Conservation (phyloP, 2,113 vertebrate species). For the Mormyrus lacerda region DNA sequence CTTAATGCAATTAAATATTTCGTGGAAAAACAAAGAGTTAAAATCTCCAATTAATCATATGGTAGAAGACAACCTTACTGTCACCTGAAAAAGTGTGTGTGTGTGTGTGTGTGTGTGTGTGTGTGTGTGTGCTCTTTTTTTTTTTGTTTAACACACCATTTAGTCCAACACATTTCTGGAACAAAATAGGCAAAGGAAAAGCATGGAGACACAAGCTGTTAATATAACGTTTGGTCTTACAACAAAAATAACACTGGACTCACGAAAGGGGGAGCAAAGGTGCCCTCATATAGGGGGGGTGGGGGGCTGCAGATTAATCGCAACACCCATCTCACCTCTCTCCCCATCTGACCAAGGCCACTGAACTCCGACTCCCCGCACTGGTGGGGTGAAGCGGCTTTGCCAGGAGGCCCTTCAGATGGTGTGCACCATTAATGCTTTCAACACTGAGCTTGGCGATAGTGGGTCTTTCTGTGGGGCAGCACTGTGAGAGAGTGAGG, state of each 20-base stretch:
- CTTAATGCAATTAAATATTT: slow-evolving; percentile 3
- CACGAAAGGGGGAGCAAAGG: slow-evolving; percentile 33
- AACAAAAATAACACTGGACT: slow-evolving; percentile 33
- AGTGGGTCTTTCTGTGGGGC: slow-evolving; percentile 99
- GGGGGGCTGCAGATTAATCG: neutral
- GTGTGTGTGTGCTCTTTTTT: slow-evolving; percentile 14
- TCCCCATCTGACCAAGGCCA: slow-evolving; percentile 2
- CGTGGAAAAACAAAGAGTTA: neutral
- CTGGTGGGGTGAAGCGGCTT: slow-evolving; percentile 25
- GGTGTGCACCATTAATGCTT: slow-evolving; percentile 65
- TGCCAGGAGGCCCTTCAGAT: slow-evolving; percentile 53
- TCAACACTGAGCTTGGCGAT: slow-evolving; percentile 79
- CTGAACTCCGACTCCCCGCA: slow-evolving; percentile 15
- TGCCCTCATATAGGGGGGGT: slow-evolving; percentile 20
- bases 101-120: slow-evolving; percentile 24
- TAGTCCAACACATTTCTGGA: slow-evolving; percentile 30
- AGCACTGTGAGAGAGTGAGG: slow-evolving; percentile 34
- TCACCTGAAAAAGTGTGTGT: neutral
- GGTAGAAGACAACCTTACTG: neutral
- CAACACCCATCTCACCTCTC: neutral
- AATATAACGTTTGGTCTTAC: slow-evolving; percentile 45
- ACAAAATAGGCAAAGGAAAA: slow-evolving; percentile 28
- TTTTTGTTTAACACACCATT: slow-evolving; percentile 49
- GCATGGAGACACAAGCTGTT: slow-evolving; percentile 60
- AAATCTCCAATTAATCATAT: neutral